Evolutionary conservation across 2,888 invertebrate genomes (phyloP), one percentile per base, ranked within the genome.

Genomic region (Shargacucullia verbasci): DNA sequence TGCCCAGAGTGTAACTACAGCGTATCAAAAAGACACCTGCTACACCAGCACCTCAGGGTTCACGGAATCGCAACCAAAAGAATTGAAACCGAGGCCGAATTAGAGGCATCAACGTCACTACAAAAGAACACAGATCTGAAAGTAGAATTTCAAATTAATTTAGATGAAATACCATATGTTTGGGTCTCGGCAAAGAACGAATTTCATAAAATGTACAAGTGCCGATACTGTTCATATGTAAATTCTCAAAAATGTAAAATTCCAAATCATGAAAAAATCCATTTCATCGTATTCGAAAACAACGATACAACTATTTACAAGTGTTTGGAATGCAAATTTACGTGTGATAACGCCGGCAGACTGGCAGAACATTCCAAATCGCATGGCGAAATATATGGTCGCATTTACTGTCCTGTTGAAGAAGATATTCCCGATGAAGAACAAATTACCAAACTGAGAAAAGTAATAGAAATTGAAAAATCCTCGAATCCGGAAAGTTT

Each of bases 1-100:
- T 98, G 98, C 82, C 95, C 95, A 15, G 94, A 96, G 73, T 98
- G 98, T 85, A 96, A 96, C 69, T 98, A 97, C 83, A 97, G 97
- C 80, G 97, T 97, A 8, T 97, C 96, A 53, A 97, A 97, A 81
- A 94, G 96, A 66, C 97, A 98, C 77, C 94, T 98, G 35, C 94
- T 98, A n/a, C 97, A 97, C 81, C 97, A 98, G 76, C 98, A 98
- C 85, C 94, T 97, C 84, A 95, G 97, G 78, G 96, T 97, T 12
- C 97, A 97, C 82, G 95, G 95, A 1, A 95, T 96, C 33, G 79
- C 90, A 62, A 79, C 88, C 0, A 91, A 89, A 73, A 88, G 95
- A 83, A 80, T 84, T 79, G 87, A 94, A 83, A 70, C 90, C 67
- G 85, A 95, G 78, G 80, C 92, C 66, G 90, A 93, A 49, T 73